Percentiles rank a stretch among this genome's conserved stretches.
These are phyloP conservation scores for Drosophila quinaria DNA, from an alignment of 2,888 invertebrate genomes.

Conservation along the genomic window DNA sequence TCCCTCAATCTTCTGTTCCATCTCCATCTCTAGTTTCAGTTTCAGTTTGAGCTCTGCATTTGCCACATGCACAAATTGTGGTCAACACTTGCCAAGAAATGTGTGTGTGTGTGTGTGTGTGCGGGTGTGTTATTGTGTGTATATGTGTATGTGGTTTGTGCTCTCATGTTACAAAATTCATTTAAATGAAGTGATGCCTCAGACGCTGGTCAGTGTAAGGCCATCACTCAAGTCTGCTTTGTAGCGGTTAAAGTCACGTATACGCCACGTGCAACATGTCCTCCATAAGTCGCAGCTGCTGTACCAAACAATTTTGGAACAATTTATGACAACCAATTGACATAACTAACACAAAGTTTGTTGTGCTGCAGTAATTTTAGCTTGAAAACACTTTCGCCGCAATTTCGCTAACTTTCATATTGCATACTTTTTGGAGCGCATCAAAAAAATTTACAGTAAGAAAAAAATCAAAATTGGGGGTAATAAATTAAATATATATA, in stretches of 20 bases:
- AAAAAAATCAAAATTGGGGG: not conserved
- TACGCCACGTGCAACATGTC: conserved; percentile 55
- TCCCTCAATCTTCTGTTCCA: not conserved
- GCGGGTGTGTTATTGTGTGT: conserved; percentile 17
- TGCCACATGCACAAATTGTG: conserved; percentile 77
- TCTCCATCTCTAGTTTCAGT: conserved; percentile 1
- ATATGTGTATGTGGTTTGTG: conserved; percentile 5
- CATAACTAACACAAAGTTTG: conserved; percentile 13
- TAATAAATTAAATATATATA: not conserved
- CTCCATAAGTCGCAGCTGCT: conserved; percentile 5
- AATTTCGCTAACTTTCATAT: conserved; percentile 5
- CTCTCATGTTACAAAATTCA: conserved; percentile 47
- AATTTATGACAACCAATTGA: conserved; percentile 25
- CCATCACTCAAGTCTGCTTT: conserved; percentile 51
- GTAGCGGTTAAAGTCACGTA: conserved; percentile 58
- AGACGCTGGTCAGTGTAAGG: conserved; percentile 23
- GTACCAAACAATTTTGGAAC: conserved; percentile 13
- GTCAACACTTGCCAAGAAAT: conserved; percentile 60
- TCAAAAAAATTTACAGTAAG: not conserved
- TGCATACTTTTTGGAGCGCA: conserved; percentile 7
- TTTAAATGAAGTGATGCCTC: conserved; percentile 57
- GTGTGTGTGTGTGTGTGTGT: conserved; percentile 16
- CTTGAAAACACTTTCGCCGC: conserved; percentile 1
- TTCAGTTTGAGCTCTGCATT: conserved; percentile 22
- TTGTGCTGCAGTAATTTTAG: not conserved